These are phyloP conservation scores for Drosophila hawaiiensis DNA, from an alignment of 2,888 invertebrate genomes.

Conservation along the genomic window DNA sequence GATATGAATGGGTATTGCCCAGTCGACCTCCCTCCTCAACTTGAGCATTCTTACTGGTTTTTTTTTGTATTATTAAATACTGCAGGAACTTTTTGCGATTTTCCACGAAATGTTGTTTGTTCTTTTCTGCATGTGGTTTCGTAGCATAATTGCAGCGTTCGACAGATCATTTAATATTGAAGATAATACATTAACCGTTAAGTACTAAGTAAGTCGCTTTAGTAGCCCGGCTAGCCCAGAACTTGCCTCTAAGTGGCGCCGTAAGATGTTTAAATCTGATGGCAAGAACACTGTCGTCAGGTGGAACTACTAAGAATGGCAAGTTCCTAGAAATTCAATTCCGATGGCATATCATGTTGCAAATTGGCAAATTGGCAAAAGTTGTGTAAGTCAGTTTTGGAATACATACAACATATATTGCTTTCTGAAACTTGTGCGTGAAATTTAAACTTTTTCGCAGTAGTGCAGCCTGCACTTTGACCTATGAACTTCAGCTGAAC, in stretches of 20 bases:
- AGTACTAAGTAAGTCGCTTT: too few species aligned
- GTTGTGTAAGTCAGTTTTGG: neutral
- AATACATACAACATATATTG: neutral
- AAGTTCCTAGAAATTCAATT: neutral
- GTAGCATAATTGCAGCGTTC: neutral
- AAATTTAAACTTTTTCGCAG: constrained; percentile 27
- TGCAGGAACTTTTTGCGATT: neutral
- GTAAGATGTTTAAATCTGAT: accelerated
- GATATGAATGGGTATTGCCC: neutral
- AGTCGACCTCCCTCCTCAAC: neutral
- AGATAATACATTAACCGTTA: neutral
- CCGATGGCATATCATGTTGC: too few species aligned
- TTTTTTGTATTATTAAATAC: neutral
- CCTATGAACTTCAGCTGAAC: constrained; percentile 17
- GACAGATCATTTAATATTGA: neutral
- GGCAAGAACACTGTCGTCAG: neutral
- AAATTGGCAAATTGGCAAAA: neutral
- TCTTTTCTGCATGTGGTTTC: neutral
- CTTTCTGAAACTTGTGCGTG: neutral
- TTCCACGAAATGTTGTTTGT: neutral
- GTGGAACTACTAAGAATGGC: neutral
- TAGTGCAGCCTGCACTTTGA: constrained; percentile 23
- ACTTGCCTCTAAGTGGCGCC: too few species aligned
- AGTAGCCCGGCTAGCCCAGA: too few species aligned
- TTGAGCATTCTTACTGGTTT: neutral